Percentiles rank a stretch among this genome's conserved stretches.
phyloP scores from a whole-genome alignment of 2,113 vertebrate species.

The Channa maculata region DNA sequence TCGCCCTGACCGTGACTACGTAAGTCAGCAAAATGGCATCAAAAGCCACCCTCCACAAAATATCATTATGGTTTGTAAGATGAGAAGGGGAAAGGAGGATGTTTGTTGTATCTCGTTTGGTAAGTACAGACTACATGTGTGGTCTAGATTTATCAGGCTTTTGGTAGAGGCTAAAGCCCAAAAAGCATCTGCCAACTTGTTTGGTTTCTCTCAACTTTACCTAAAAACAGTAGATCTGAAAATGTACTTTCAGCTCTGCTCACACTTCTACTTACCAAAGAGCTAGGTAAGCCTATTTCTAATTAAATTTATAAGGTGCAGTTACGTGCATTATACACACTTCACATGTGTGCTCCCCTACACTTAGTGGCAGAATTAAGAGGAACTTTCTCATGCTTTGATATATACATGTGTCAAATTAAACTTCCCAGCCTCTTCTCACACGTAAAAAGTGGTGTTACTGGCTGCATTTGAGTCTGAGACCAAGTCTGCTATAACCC shows the following conservation, averaged over 20 bases:
- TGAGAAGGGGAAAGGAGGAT: slow-evolving; percentile 73
- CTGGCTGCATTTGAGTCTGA: slow-evolving; percentile 58
- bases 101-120: slow-evolving; percentile 74
- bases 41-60: slow-evolving; percentile 71
- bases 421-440: slow-evolving; percentile 68
- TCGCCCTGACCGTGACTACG: slow-evolving; percentile 66
- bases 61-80: slow-evolving; percentile 79
- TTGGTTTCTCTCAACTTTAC: slow-evolving; percentile 50
- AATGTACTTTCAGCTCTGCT: slow-evolving; percentile 24
- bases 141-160: slow-evolving; percentile 73
- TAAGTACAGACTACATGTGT: slow-evolving; percentile 81
- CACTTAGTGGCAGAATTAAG: slow-evolving; percentile 79
- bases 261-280: slow-evolving; percentile 36
- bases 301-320: slow-evolving; percentile 64
- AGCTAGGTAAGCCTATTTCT: slow-evolving; percentile 44
- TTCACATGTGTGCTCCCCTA: slow-evolving; percentile 59
- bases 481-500: slow-evolving; percentile 47
- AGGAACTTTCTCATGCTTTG: slow-evolving; percentile 81
- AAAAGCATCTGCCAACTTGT: slow-evolving; percentile 53
- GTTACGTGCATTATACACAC: slow-evolving; percentile 68
- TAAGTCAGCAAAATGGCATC: slow-evolving; percentile 75
- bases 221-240: slow-evolving; percentile 36
- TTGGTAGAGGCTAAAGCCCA: slow-evolving; percentile 28
- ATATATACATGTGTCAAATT: slow-evolving; percentile 79
- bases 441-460: slow-evolving; percentile 55